Percentiles rank a stretch among this genome's conserved stretches.
Conservation (phyloP, 2,797 vertebrate species). For the Prionace glauca region DNA sequence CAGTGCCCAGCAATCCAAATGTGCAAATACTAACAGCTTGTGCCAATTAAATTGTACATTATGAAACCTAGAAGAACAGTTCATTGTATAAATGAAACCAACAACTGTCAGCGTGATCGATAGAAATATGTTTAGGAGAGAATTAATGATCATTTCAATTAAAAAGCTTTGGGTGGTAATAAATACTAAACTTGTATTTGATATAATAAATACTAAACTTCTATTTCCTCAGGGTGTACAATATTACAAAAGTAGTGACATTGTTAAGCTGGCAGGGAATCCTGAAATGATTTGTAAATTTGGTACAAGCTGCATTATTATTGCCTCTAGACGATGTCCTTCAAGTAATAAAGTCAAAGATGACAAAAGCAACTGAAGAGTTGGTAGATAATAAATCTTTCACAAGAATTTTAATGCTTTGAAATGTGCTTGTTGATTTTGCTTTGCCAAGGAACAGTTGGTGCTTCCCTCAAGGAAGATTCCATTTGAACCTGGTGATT, state of each 20-base stretch:
- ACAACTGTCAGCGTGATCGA: background rate
- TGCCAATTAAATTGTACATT: background rate
- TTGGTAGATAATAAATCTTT: background rate
- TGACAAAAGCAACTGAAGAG: no score
- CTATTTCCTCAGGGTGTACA: background rate
- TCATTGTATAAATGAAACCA: background rate
- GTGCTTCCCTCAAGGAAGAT: background rate
- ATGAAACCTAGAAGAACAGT: background rate
- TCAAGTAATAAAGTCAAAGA: background rate
- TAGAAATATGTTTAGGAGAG: background rate
- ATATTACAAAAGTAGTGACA: background rate
- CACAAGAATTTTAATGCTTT: background rate
- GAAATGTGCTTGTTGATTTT: background rate
- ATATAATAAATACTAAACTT: background rate
- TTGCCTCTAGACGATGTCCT: background rate
- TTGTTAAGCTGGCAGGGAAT: background rate
- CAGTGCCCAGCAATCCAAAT: background rate
- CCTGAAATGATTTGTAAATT: background rate
- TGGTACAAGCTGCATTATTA: background rate
- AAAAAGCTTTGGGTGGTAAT: background rate
- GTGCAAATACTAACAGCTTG: background rate
- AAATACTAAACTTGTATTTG: background rate
- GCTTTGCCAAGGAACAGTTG: background rate
- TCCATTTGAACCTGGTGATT: background rate
- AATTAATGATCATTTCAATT: background rate